Conservation (phyloP, 2,113 vertebrate genomes). For the Ciconia stormi region DNA sequence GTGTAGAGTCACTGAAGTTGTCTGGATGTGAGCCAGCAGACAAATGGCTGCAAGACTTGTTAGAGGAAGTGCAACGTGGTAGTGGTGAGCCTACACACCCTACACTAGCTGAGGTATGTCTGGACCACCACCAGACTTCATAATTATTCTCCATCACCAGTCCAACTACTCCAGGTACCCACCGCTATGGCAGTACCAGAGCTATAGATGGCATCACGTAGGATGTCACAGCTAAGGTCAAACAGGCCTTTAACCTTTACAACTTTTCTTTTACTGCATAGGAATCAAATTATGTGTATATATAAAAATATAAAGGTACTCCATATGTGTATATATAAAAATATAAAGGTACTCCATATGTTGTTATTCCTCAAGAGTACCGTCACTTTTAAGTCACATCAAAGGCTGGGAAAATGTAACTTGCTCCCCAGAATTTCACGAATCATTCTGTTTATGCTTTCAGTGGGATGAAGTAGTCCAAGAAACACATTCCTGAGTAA, state of each 20-base stretch:
- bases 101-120: background rate
- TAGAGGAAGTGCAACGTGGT: background rate
- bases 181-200: rapidly evolving
- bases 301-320: background rate
- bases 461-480: slow-evolving; percentile 12
- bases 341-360: background rate
- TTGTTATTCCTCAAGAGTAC: background rate
- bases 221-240: background rate
- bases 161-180: background rate
- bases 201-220: background rate
- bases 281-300: background rate
- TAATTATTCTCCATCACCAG: background rate
- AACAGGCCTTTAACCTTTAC: background rate
- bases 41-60: background rate
- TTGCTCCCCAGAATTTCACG: background rate
- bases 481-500: slow-evolving; percentile 48
- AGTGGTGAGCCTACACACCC: background rate
- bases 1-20: background rate
- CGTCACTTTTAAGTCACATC: background rate
- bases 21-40: background rate
- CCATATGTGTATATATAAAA: background rate
- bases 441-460: slow-evolving; percentile 51
- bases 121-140: background rate
- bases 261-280: background rate
- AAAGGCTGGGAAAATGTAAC: slow-evolving; percentile 24